These are phyloP conservation scores for Corydoras sp. DNA, from an alignment of 2,113 vertebrate genomes.

Conservation along the genomic window DNA sequence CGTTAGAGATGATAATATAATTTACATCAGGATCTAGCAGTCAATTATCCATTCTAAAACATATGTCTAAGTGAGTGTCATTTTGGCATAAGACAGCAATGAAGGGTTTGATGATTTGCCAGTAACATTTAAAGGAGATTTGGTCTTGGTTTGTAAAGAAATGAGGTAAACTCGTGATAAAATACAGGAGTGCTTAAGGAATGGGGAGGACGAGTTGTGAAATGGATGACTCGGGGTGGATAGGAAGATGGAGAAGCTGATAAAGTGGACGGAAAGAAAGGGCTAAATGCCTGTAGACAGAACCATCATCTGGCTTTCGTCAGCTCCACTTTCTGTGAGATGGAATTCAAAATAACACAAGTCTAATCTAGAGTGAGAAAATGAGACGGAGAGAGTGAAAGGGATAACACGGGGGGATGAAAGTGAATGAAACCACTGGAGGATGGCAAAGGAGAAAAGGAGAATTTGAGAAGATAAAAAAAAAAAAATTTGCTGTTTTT, in stretches of 20 bases:
- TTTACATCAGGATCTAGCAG: not conserved
- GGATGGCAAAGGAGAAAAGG: not conserved
- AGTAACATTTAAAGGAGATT: not conserved
- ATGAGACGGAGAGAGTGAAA: not conserved
- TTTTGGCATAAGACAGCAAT: not conserved
- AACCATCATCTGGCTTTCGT: constrained; percentile 35
- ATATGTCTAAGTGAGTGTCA: not conserved
- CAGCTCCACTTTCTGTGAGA: constrained; percentile 26
- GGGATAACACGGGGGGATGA: not conserved
- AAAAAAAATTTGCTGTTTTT: too few relatives aligned
- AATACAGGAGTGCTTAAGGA: not conserved
- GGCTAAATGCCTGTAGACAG: constrained; percentile 7
- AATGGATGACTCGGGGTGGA: not conserved
- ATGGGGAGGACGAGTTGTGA: not conserved
- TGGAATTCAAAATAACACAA: constrained; percentile 34
- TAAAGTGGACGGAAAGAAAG: not conserved
- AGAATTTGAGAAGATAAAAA: not conserved
- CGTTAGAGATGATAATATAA: not conserved
- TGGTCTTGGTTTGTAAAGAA: not conserved
- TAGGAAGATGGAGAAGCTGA: constrained; percentile 4
- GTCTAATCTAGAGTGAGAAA: constrained; percentile 25
- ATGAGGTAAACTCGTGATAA: not conserved
- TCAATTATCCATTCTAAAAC: not conserved
- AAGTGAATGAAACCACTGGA: constrained; percentile 10
- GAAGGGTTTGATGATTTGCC: not conserved